Conservation (phyloP, 2,113 vertebrate genomes). For the Oreochromis tanganicae region DNA sequence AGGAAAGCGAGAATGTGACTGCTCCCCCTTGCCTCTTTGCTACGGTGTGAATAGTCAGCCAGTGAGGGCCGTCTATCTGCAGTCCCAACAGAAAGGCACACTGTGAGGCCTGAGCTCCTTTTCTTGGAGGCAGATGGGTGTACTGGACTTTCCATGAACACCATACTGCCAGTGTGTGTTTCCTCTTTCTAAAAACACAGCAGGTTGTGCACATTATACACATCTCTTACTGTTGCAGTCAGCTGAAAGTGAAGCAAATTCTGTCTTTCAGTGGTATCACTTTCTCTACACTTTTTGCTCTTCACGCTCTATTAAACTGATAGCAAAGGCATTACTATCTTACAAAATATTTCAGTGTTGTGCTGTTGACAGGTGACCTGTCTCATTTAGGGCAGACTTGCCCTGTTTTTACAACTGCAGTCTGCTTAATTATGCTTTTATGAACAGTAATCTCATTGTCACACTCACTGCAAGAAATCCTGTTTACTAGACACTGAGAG, state of each 20-base stretch:
- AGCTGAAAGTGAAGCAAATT: constrained; percentile 3
- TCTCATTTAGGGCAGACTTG: background rate
- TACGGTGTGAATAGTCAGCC: background rate
- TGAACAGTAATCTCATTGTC: background rate
- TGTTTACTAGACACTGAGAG: background rate
- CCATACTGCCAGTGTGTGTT: background rate
- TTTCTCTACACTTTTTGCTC: background rate
- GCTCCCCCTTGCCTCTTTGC: background rate
- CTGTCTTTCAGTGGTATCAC: background rate
- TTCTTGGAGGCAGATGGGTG: background rate
- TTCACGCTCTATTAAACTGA: background rate
- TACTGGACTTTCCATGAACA: background rate
- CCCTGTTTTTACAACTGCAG: background rate
- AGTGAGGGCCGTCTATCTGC: background rate
- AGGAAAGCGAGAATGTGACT: constrained; percentile 43
- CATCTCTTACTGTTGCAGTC: background rate
- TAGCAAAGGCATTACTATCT: background rate
- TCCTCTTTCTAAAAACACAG: background rate
- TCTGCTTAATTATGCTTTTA: background rate
- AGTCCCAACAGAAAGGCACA: background rate
- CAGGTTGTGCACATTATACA: background rate
- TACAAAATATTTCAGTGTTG: background rate
- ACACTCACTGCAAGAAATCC: background rate
- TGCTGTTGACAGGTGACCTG: background rate
- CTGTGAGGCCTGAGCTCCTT: background rate